Percentiles rank a stretch among this genome's conserved stretches.
phyloP scores from a whole-genome alignment of 2,113 vertebrate genomes.

The Callopanchax toddi region DNA sequence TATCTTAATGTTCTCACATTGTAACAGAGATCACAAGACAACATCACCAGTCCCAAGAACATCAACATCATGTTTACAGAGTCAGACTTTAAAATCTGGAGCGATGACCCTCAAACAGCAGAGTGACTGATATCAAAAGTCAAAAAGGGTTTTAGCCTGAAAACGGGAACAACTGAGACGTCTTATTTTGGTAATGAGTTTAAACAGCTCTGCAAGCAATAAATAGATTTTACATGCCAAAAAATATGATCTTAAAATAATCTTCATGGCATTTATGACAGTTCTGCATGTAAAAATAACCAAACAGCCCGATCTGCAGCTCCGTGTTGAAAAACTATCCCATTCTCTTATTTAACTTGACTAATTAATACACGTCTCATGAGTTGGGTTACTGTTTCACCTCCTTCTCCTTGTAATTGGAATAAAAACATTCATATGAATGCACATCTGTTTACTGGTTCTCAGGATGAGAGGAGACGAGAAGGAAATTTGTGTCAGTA shows the following conservation, averaged over 20 bases:
- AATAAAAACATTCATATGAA: constrained; percentile 50
- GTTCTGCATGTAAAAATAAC: too few species aligned
- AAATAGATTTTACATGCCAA: neutral
- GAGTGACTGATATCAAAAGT: neutral
- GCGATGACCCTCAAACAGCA: neutral
- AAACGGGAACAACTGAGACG: neutral
- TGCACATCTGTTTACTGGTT: constrained; percentile 39
- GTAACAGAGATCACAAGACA: neutral
- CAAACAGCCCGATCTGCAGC: too few species aligned
- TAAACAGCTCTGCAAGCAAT: neutral
- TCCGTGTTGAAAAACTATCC: neutral
- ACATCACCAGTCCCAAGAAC: neutral
- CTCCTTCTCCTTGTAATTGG: constrained; percentile 14
- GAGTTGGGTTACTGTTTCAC: constrained; percentile 13
- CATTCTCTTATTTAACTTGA: neutral
- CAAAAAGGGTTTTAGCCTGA: neutral
- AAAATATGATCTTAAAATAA: too few species aligned
- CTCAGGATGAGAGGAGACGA: constrained; percentile 23
- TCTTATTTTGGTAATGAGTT: neutral
- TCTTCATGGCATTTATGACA: too few species aligned
- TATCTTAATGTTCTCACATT: neutral
- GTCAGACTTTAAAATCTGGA: too few species aligned
- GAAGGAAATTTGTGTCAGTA: constrained; percentile 50
- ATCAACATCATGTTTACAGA: neutral
- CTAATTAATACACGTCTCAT: neutral